phyloP scores from a whole-genome alignment of 2,797 vertebrate genomes.

The Siniperca obscura region DNA sequence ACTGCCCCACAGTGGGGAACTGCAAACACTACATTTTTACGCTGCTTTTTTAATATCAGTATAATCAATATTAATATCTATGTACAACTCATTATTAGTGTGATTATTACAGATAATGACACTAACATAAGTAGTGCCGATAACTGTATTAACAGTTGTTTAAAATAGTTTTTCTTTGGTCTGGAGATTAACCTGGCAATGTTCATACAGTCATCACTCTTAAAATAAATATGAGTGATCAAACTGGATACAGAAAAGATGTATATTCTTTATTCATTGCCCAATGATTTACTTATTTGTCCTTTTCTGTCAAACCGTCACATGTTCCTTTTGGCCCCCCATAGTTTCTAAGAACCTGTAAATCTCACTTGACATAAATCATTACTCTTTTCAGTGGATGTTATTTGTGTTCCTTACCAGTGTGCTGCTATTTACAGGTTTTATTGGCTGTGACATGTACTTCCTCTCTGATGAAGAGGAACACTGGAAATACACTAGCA shows the following conservation, averaged over 20 bases:
- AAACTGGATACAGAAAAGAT: neutral
- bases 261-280: neutral
- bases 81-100: neutral
- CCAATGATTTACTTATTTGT: neutral
- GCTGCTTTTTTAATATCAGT: neutral
- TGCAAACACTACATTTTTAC: neutral
- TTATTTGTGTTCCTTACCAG: neutral
- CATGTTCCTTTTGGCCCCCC: neutral
- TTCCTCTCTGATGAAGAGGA: neutral
- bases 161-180: neutral
- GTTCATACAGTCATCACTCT: neutral
- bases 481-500: neutral
- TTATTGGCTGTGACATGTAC: neutral
- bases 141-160: neutral
- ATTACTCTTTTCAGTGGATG: neutral
- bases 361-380: neutral
- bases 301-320: neutral
- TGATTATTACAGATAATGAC: neutral
- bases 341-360: neutral
- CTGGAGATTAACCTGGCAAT: neutral
- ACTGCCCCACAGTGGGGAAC: neutral
- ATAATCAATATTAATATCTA: neutral
- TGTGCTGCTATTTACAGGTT: neutral
- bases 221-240: neutral
- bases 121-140: accelerated